Evolutionary conservation across 1,140 invertebrate genomes (phyloP), one percentile per base, ranked within the genome.

Genomic region (Callitettix versicolor): DNA sequence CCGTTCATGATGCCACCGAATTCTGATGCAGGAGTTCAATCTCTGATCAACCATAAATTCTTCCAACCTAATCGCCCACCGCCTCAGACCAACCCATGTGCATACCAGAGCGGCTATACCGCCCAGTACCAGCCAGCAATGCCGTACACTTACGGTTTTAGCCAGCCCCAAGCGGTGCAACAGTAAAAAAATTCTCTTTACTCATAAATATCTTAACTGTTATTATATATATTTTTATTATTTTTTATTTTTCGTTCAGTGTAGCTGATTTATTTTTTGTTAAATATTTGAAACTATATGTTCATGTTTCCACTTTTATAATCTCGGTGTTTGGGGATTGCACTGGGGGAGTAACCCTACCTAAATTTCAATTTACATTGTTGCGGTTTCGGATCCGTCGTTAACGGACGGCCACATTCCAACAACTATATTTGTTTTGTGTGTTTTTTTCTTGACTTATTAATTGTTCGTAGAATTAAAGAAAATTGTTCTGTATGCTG

Each of bases 1-100:
- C 73, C 71, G 0, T 75, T 71, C 42, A 70, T 76, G 69, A 72
- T 79, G 71, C 71, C 62, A 55, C 48, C 59, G n/a, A 70, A 71
- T 26, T 67, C 74, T 1, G 73, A 71, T 55, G 58, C 57, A 18
- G 66, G 71, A n/a, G 74, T 79, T 36, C 77, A 79, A 49, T 75
- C 71, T 15, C 67, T 79, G 30, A 73, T 79, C 43, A 79, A 75
- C 64, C 78, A 75, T 66, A 80, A 79, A 60, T 80, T 79, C 69
- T 80, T 79, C 73, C 78, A 79, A 62, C 56, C 55, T 40, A 72
- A 69, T 53, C 68, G 76, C 50, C 71, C 76, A 49, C 69, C 77
- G 5, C 73, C 76, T 0, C 69, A 68, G 50, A 68, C 73, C 11
- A 77, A 76, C 43, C 59, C 58, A 42, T 79, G 77, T 60, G 77